Percentiles rank a stretch among this genome's conserved stretches.
phyloP scores from a whole-genome alignment of 2,113 vertebrate genomes.

The Oncorhynchus kisutch region DNA sequence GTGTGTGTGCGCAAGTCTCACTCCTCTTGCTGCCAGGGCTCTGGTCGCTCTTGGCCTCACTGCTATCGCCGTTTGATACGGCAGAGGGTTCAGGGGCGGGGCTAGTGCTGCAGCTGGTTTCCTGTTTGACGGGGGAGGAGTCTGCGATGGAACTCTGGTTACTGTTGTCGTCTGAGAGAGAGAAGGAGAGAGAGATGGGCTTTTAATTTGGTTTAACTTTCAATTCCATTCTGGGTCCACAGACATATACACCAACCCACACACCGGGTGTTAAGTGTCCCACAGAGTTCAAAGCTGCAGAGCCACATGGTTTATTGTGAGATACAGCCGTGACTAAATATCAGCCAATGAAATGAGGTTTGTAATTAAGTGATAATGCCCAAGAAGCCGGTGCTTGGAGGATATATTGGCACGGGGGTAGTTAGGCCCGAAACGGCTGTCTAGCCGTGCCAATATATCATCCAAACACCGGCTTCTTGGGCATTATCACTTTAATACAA shows the following conservation, averaged over 20 bases:
- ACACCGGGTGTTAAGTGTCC: too few relatives aligned
- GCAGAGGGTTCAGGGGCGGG: constrained; percentile 83
- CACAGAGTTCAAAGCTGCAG: too few relatives aligned
- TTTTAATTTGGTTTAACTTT: background rate
- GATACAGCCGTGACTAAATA: too few relatives aligned
- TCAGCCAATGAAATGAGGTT: too few relatives aligned
- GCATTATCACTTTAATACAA: too few relatives aligned
- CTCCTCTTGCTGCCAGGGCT: constrained; percentile 82
- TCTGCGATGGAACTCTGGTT: constrained; percentile 98
- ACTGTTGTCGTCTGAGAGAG: constrained; percentile 88
- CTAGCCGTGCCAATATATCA: too few relatives aligned
- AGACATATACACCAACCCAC: background rate
- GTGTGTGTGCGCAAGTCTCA: constrained; percentile 22
- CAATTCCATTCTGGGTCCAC: background rate
- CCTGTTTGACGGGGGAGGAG: constrained; percentile 93
- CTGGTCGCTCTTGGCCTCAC: constrained; percentile 81
- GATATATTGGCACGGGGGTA: too few relatives aligned
- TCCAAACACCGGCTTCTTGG: too few relatives aligned
- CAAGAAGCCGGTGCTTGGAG: too few relatives aligned
- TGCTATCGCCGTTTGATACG: constrained; percentile 73
- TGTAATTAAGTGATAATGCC: too few relatives aligned
- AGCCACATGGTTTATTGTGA: too few relatives aligned
- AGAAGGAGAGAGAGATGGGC: background rate
- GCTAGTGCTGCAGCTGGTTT: constrained; percentile 93
- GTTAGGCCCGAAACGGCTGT: too few relatives aligned